A percentile compares a stretch with the other conserved stretches of the same genome.
These are phyloP conservation scores for Sycophaga agraensis DNA, from an alignment of 1,140 invertebrate genomes.

Conservation along the genomic window DNA sequence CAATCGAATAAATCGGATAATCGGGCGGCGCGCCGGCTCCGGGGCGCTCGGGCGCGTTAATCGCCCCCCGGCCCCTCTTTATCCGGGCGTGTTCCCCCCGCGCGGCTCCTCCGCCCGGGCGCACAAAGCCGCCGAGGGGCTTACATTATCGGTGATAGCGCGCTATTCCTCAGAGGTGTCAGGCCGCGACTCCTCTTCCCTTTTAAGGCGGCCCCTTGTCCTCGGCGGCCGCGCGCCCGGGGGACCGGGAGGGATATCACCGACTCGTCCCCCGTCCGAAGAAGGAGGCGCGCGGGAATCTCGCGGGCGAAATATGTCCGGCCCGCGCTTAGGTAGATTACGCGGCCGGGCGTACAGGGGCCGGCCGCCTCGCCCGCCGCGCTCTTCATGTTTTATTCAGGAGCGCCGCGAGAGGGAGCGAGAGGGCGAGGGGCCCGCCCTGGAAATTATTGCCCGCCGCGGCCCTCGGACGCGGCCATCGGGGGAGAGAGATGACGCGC, in stretches of 20 bases:
- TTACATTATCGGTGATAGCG: constrained; percentile 15
- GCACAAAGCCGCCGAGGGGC: neutral
- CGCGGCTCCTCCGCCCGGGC: neutral
- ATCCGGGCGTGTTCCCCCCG: neutral
- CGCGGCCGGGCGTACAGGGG: neutral
- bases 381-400: constrained; percentile 22
- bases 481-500: neutral
- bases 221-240: neutral
- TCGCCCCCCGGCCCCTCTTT: neutral
- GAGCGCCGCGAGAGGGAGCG: neutral
- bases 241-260: neutral
- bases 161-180: constrained; percentile 24
- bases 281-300: neutral
- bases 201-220: constrained; percentile 19
- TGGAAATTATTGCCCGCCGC: constrained; percentile 10
- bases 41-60: neutral
- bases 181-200: neutral
- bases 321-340: constrained; percentile 21
- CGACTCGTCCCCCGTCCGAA: neutral
- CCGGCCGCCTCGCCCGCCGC: neutral
- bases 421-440: neutral
- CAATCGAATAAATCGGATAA: constrained; percentile 14
- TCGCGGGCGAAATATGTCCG: constrained; percentile 16
- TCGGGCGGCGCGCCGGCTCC: neutral
- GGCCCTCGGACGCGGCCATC: too few relatives aligned